phyloP scores from a whole-genome alignment of 2,113 vertebrate species.

The Gavialis gangeticus region DNA sequence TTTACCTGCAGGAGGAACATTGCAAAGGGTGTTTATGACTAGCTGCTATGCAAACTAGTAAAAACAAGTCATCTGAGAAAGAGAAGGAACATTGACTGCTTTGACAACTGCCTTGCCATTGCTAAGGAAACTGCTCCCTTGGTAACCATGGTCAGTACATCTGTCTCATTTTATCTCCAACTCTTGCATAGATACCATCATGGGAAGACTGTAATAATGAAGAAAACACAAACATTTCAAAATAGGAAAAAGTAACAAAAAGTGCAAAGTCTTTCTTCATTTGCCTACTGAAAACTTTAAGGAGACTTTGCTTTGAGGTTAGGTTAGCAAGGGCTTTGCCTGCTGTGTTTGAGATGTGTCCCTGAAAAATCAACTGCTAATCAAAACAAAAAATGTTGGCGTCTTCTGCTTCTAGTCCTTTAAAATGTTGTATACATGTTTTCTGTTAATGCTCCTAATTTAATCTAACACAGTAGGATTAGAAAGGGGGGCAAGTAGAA shows the following conservation, averaged over 20 bases:
- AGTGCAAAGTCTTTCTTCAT: slow-evolving; percentile 42
- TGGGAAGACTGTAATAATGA: slow-evolving; percentile 73
- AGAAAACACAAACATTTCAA: slow-evolving; percentile 55
- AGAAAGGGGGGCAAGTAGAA: not conserved
- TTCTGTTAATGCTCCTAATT: slow-evolving; percentile 50
- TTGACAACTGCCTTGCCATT: slow-evolving; percentile 80
- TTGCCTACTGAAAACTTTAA: slow-evolving; percentile 59
- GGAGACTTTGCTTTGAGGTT: slow-evolving; percentile 52
- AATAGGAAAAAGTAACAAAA: slow-evolving; percentile 47
- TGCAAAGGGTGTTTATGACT: slow-evolving; percentile 38
- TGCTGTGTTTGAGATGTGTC: not conserved
- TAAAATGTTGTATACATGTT: slow-evolving; percentile 40
- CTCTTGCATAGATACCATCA: slow-evolving; percentile 70
- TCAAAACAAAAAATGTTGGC: slow-evolving; percentile 43
- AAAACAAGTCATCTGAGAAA: slow-evolving; percentile 69
- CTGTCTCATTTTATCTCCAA: slow-evolving; percentile 81
- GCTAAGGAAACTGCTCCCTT: slow-evolving; percentile 85
- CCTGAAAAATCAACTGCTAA: slow-evolving; percentile 52
- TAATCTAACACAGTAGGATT: slow-evolving; percentile 45
- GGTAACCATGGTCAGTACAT: slow-evolving; percentile 85
- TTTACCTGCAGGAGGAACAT: slow-evolving; percentile 25
- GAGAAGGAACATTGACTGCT: slow-evolving; percentile 72
- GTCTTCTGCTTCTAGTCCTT: slow-evolving; percentile 13
- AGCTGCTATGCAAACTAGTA: slow-evolving; percentile 74
- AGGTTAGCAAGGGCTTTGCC: not conserved